Evolutionary conservation across 1,140 invertebrate species (phyloP).

Genomic region (Papilio polytes): DNA sequence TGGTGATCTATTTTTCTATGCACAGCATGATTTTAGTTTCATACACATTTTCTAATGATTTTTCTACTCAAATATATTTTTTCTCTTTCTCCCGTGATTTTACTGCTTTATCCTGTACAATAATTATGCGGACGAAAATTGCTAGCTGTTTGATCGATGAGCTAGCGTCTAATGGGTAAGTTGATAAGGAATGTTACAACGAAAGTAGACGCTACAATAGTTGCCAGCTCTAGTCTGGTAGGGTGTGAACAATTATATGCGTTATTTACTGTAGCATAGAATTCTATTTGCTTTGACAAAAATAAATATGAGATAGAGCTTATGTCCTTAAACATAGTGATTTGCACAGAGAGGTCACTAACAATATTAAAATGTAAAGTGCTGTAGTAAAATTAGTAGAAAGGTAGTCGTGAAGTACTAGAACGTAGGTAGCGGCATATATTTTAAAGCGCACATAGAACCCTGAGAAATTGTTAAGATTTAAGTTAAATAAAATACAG

Average conservation of each 20-base stretch:
- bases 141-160: slow-evolving; percentile 94
- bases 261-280: slow-evolving; percentile 45
- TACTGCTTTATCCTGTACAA: slow-evolving; percentile 85
- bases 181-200: slow-evolving; percentile 66
- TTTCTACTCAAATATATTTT: slow-evolving; percentile 75
- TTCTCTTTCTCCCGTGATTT: slow-evolving; percentile 85
- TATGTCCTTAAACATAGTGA: background rate
- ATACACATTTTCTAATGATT: slow-evolving; percentile 59
- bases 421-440: background rate
- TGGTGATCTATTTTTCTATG: slow-evolving; percentile 48
- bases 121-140: slow-evolving; percentile 79
- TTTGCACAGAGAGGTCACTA: background rate
- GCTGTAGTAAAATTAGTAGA: slow-evolving; percentile 9
- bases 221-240: slow-evolving; percentile 45
- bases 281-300: slow-evolving; percentile 15
- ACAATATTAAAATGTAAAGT: background rate
- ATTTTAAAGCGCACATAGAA: background rate
- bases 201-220: slow-evolving; percentile 67
- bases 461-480: background rate
- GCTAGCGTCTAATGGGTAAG: slow-evolving; percentile 92
- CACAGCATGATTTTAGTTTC: slow-evolving; percentile 75
- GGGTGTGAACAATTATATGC: slow-evolving; percentile 34
- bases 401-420: slow-evolving; percentile 1
- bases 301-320: background rate
- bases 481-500: background rate